Conservation (phyloP, 2,888 invertebrate species). For the Netelia inedita region DNA sequence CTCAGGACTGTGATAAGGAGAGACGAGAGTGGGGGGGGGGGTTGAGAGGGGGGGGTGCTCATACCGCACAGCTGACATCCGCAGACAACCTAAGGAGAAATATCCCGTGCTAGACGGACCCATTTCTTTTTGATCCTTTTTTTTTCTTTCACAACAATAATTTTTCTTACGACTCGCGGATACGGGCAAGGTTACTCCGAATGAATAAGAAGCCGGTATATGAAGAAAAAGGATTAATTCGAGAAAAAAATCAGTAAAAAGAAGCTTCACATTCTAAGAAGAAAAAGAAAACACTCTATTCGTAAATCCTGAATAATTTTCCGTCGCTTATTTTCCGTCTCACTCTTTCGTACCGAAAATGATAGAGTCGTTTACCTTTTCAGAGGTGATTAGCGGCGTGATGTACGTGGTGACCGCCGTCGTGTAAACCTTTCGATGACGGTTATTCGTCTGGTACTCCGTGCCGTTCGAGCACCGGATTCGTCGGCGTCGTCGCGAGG, state of each 20-base stretch:
- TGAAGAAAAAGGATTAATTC: background rate
- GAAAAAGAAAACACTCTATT: background rate
- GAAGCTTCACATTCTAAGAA: background rate
- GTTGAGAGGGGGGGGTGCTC: slow-evolving; percentile 10
- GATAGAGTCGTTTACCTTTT: slow-evolving; percentile 80
- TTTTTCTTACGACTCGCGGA: too few species aligned
- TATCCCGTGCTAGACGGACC: slow-evolving; percentile 23
- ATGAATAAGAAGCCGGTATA: background rate
- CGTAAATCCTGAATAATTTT: background rate
- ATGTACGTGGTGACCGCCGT: slow-evolving; percentile 85
- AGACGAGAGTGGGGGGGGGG: background rate
- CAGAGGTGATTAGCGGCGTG: slow-evolving; percentile 85
- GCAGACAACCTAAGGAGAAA: slow-evolving; percentile 17
- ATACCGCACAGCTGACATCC: slow-evolving; percentile 32
- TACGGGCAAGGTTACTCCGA: too few species aligned
- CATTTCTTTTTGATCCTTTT: too few species aligned
- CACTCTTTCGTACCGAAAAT: background rate
- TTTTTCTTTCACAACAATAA: too few species aligned
- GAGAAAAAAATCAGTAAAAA: background rate
- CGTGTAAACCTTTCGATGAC: slow-evolving; percentile 81
- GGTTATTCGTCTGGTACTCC: slow-evolving; percentile 75
- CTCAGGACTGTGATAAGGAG: too few species aligned
- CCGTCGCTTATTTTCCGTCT: background rate
- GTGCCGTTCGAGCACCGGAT: slow-evolving; percentile 78
- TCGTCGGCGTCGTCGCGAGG: slow-evolving; percentile 67